Percentiles rank a stretch among this genome's conserved stretches.
Conservation (phyloP, 2,113 vertebrate species). For the Menidia beryllina region DNA sequence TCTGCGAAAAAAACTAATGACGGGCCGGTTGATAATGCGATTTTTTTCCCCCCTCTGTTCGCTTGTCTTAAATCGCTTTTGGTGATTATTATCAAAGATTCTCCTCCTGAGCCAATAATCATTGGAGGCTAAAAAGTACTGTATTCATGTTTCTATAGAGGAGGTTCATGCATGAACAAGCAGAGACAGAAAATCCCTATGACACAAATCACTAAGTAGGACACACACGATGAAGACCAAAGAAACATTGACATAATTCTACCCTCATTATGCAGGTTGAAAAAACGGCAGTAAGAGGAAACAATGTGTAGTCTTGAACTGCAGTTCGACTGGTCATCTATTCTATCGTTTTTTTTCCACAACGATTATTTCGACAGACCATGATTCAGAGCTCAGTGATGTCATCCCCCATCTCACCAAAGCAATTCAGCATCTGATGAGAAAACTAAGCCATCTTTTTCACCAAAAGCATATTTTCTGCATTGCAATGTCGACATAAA, state of each 20-base stretch:
- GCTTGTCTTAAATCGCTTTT: constrained; percentile 53
- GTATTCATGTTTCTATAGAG: too few species aligned
- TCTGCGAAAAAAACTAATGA: constrained; percentile 71
- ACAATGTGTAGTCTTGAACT: not conserved
- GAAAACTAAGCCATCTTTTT: not conserved
- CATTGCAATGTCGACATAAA: not conserved
- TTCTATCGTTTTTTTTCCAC: not conserved
- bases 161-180: constrained; percentile 13
- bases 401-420: not conserved
- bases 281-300: not conserved
- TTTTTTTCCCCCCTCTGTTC: constrained; percentile 32
- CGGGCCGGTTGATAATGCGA: constrained; percentile 64
- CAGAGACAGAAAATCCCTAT: not conserved
- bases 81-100: constrained; percentile 68
- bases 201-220: not conserved
- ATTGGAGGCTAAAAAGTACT: constrained; percentile 30
- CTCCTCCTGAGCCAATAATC: constrained; percentile 56
- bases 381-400: not conserved
- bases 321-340: not conserved
- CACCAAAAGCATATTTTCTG: not conserved
- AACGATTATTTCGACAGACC: not conserved
- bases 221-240: constrained; percentile 1
- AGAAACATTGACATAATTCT: not conserved
- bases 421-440: not conserved
- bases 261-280: too few species aligned